phyloP scores from a whole-genome alignment of 2,113 vertebrate genomes.

The Ptilonorhynchus violaceus region DNA sequence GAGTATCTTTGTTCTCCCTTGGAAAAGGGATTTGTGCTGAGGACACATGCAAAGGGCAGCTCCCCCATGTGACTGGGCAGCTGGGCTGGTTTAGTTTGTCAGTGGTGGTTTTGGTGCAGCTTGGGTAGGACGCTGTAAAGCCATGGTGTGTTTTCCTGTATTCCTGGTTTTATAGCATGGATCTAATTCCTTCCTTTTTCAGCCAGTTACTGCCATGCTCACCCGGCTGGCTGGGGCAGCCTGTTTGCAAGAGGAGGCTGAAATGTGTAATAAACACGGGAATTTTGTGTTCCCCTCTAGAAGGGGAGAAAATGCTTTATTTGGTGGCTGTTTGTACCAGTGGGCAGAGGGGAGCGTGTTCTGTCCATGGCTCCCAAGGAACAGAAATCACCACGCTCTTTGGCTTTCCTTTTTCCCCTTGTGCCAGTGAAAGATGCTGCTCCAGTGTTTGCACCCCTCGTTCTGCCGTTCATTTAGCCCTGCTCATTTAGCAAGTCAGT shows the following conservation, averaged over 20 bases:
- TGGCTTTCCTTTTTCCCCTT: not conserved
- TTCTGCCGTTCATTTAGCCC: not conserved
- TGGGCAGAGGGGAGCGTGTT: fast-evolving
- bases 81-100: not conserved
- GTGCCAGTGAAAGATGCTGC: not conserved
- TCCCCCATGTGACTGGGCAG: not conserved
- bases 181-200: not conserved
- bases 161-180: not conserved
- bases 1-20: not conserved
- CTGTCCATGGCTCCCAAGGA: not conserved
- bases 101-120: not conserved
- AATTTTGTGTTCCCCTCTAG: not conserved
- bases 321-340: not conserved
- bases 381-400: not conserved
- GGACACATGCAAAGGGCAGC: not conserved
- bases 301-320: not conserved
- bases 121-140: not conserved
- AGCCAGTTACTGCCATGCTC: not conserved
- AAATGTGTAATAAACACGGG: not conserved
- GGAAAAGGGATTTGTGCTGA: not conserved
- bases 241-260: not conserved
- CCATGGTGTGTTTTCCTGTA: fast-evolving
- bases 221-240: not conserved
- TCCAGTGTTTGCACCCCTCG: not conserved
- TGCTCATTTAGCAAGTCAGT: not conserved